Evolutionary conservation across 2,888 invertebrate genomes (phyloP).

Genomic region (Bombylius major): DNA sequence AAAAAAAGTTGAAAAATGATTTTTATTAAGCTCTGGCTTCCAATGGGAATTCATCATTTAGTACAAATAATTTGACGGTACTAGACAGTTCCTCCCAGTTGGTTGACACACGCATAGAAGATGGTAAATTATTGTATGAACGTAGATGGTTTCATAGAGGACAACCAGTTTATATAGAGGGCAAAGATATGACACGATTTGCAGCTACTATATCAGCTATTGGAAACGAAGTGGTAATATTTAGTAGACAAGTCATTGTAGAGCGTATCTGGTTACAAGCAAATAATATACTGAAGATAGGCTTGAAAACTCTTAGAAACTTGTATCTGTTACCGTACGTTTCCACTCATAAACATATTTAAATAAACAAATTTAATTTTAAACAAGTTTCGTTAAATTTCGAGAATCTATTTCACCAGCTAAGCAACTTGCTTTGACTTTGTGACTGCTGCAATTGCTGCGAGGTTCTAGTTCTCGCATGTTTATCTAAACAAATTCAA

Average conservation of each 20-base stretch:
- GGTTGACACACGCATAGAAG: conserved; percentile 81
- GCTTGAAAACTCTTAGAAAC: neutral
- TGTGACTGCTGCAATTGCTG: too few relatives aligned
- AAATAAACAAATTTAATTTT: too few relatives aligned
- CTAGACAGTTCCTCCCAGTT: conserved; percentile 35
- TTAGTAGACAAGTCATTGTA: neutral
- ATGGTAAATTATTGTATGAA: conserved; percentile 87
- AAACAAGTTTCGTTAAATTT: too few relatives aligned
- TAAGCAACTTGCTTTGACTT: too few relatives aligned
- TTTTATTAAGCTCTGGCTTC: conserved; percentile 35
- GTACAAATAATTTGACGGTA: conserved; percentile 28
- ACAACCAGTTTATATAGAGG: conserved; percentile 83
- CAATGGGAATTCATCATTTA: conserved; percentile 24
- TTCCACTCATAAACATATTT: too few relatives aligned
- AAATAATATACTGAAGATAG: neutral
- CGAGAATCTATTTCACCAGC: too few relatives aligned
- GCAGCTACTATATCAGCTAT: conserved; percentile 85
- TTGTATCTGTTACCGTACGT: neutral
- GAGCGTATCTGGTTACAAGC: neutral
- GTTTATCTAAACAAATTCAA: too few relatives aligned
- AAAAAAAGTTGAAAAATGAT: neutral
- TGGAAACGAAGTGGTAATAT: conserved; percentile 71
- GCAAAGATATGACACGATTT: conserved; percentile 71
- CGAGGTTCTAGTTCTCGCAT: too few relatives aligned
- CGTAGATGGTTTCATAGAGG: conserved; percentile 92